Evolutionary conservation across 2,888 invertebrate genomes (phyloP), one percentile per base, ranked within the genome.

Genomic region (Rhingia campestris): DNA sequence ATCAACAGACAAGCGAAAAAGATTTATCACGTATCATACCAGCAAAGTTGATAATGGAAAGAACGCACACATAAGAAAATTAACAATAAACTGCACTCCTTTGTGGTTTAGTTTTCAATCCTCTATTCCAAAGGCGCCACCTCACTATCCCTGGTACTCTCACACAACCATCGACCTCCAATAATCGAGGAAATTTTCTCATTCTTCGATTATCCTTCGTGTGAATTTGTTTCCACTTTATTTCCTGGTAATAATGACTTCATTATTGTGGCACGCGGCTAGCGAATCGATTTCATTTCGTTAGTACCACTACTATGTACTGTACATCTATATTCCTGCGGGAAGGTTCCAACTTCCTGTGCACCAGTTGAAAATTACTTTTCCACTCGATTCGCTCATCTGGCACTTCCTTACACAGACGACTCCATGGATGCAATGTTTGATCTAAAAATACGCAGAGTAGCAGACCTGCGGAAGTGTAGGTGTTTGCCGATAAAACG

Each of bases 241-340:
- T 80, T 80, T 84, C 84, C 84, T 80, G 80, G 75, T 80, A 84
- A 84, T 84, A 84, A 84, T 84, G 84, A 84, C 84, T 84, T 84
- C 84, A 84, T 84, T 75, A 84, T 54, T 69, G 64, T 61, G 61
- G 84, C 84, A 84, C 74, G 84, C 69, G 80, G 80, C 80, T 67
- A 45, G 43, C 80, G 74, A 84, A 80, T 84, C 80, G 79, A 80
- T 80, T 75, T 74, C 80, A 84, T 84, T 84, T 49, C 64, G 54
- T 79, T 82, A 63, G 35, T 35, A 22, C 45, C 32, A 33, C 63
- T 39, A 4, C 43, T 35, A 49, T 12, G 2, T 22, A 22, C 22
- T 22, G 22, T 22, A 22, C 22, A 22, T 1, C 22, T 22, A 22
- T 22, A 22, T 2, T 22, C 22, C 22, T 22, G 22, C 4, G 47